These are phyloP conservation scores for Macrostomum cliftonense DNA, from an alignment of 2,888 invertebrate species.

Conservation along the genomic window DNA sequence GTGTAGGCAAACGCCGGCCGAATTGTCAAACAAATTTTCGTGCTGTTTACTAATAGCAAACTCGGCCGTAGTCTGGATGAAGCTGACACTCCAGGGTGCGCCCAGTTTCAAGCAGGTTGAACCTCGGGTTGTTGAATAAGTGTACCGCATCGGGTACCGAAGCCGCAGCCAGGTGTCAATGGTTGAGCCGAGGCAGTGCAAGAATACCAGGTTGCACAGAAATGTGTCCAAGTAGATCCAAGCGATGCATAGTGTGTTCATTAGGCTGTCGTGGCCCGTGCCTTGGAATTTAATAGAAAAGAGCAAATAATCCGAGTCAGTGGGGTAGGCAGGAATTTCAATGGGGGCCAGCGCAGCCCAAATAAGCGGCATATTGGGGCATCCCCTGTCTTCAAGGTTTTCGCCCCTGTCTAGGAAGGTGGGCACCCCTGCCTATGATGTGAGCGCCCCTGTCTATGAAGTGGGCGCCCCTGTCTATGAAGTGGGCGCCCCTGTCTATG, in stretches of 20 bases:
- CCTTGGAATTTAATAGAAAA: no score
- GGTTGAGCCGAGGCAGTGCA: constrained; percentile 4
- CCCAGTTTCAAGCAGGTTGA: constrained; percentile 7
- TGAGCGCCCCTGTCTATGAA: no score
- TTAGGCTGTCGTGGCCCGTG: background rate
- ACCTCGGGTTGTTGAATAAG: background rate
- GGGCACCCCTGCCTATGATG: no score
- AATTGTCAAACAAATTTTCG: background rate
- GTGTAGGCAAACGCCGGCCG: constrained; percentile 7
- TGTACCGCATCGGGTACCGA: constrained; percentile 7
- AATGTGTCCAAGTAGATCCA: constrained; percentile 9
- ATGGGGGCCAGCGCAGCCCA: no score
- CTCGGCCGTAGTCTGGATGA: constrained; percentile 7
- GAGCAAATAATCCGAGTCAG: no score
- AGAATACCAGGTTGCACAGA: constrained; percentile 4
- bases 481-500: no score
- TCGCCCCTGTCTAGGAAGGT: no score
- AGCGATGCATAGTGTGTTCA: constrained; percentile 4
- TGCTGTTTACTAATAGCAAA: constrained; percentile 5
- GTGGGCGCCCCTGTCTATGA: no score
- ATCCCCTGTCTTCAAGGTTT: no score
- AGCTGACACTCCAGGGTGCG: constrained; percentile 8
- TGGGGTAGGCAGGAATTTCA: no score
- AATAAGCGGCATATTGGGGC: no score
- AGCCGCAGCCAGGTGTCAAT: constrained; percentile 5